Base-by-base conservation (phyloP, 1,140 invertebrate species). In the Bombus cullumanus region DNA sequence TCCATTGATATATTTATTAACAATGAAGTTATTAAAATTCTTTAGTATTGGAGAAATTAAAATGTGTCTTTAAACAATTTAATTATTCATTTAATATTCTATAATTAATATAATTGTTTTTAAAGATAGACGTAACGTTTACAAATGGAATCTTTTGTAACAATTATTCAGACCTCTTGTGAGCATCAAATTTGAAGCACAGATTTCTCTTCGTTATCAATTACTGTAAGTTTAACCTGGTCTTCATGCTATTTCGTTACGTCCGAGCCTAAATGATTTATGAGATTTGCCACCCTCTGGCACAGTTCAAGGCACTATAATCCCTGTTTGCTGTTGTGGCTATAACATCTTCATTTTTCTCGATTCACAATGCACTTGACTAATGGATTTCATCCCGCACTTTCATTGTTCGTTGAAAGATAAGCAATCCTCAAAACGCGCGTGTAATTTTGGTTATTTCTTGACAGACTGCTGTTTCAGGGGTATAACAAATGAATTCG, bases 281-380 rank as follows among this genome's bases (percentile, higher is more conserved):
- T 75, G 73, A 34, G 73, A 53, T 75, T 53, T 34, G 31, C 41
- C n/a, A 53, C 9, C 73, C 43, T 25, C 22, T 34, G 73, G 73
- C 73, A 25, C 34, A 13, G 37, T 71, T 43, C 71, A 25, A 31
- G 39, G 28, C n/a, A 73, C 41, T 53, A 43, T 25, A 53, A 53
- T 53, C n/a, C 31, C 43, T 34, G 31, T 53, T 75, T 75, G 18
- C n/a, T 12, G 22, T 34, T 25, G 18, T 34, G 5, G 41, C 18
- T n/a, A 15, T 43, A 41, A 53, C 73, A 53, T 34, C 41, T 75
- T 75, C n/a, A 75, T 75, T 75, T 75, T 75, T 75, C 41, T 31
- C 73, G 41, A 75, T 75, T 75, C 73, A 75, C 43, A 25, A 28
- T 73, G 41, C 72, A n/a, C 22, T 75, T 31, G 73, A 25, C 22